Base-by-base conservation (phyloP, 2,888 invertebrate genomes). In the Drosophila histrio region DNA sequence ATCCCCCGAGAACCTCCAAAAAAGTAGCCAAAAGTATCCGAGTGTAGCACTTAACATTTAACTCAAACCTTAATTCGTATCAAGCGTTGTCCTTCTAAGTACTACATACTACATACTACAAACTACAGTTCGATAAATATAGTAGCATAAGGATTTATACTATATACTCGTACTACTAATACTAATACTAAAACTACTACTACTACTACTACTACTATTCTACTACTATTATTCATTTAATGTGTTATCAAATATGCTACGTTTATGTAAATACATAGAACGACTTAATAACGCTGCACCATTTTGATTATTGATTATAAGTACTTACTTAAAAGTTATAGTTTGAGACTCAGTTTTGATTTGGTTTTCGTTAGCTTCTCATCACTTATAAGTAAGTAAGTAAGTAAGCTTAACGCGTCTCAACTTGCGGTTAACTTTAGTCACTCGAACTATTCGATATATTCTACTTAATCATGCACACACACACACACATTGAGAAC, bases 191-290 rank as follows among this genome's bases (percentile, higher is more conserved):
- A n/a, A n/a, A n/a, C n/a, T 43, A 19, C 13, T 32, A 61, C 41
- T 41, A 49, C 21, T 57, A 49, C 71, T 76, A 63, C 34, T 56
- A 44, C 22, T 24, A 19, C 49, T 58, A 57, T n/a, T n/a, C n/a
- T n/a, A n/a, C n/a, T n/a, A n/a, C n/a, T 19, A 58, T 44, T 26
- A 62, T 46, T 61, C 38, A 46, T 57, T 38, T 70, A 46, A 53
- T 54, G 21, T 65, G 19, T 46, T 52, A 38, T 47, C 17, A 53
- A 47, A 71, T 53, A 65, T 74, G 85, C 82, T 82, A 82, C 77
- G 67, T 74, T 79, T 74, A 67, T 82, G 82, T 82, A 82, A 79
- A 82, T 85, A 82, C 73, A 81, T 82, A 84, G 82, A 82, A 77
- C 66, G 82, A 82, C 70, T 72, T 74, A 52, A 76, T 77, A 81